Evolutionary conservation across 2,113 vertebrate genomes (phyloP).

Genomic region (Sclerurus mexicanus): DNA sequence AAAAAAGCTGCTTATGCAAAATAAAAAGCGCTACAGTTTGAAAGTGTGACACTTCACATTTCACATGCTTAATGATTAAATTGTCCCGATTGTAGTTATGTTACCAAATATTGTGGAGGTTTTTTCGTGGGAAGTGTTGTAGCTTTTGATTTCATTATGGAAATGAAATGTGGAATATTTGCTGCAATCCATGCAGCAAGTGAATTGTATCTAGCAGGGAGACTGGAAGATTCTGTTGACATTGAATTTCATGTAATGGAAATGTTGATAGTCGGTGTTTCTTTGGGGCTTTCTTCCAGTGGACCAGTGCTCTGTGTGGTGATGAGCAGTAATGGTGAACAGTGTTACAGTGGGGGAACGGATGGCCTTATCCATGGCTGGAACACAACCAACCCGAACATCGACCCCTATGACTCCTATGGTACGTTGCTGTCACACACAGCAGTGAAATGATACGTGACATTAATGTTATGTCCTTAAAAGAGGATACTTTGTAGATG

Average conservation of each 20-base stretch:
- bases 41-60: neutral
- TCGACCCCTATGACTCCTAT: slow-evolving; percentile 96
- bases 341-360: slow-evolving; percentile 94
- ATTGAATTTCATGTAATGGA: neutral
- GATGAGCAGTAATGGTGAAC: slow-evolving; percentile 95
- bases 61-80: neutral
- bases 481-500: neutral
- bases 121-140: neutral
- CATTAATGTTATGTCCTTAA: neutral
- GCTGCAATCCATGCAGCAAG: neutral
- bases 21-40: neutral
- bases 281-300: slow-evolving; percentile 63
- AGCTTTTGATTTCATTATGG: neutral
- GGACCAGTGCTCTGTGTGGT: slow-evolving; percentile 95
- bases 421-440: slow-evolving; percentile 69
- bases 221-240: neutral
- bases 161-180: neutral
- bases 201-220: neutral
- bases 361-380: slow-evolving; percentile 96
- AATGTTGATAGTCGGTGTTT: neutral
- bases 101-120: neutral
- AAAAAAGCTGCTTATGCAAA: neutral
- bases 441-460: neutral
- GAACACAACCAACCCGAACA: slow-evolving; percentile 93
- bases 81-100: neutral